Base-by-base conservation (phyloP, 2,113 vertebrate genomes). In the Setophaga kirtlandii region DNA sequence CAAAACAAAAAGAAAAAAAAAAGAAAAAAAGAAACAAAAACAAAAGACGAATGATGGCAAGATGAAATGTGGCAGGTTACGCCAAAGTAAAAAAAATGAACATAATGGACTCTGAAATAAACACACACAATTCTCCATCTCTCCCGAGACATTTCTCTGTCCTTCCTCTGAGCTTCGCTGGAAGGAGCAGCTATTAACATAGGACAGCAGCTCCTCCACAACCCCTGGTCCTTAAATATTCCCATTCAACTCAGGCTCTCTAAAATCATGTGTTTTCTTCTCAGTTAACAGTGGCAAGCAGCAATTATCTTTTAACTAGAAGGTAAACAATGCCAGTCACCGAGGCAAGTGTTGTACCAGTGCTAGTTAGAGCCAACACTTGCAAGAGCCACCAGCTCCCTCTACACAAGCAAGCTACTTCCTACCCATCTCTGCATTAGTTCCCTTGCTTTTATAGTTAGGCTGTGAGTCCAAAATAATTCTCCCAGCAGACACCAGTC, bases 41-140 rank as follows among this genome's bases (percentile, higher is more conserved):
- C 44, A 86, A 87, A 94, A 96, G 79, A 89, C 77, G 49, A 92
- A 49, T 96, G 97, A 97, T 75, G 95, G 91, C 95, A 83, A 88
- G 82, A 78, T 81, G 92, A 97, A 93, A 95, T 85, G 87, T 20
- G 95, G 93, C 92, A 92, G 59, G 63, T 73, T 31, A 83, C 6
- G 89, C 70, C 88, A 97, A 97, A 97, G 92, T 67, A 95, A 98
- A 97, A 97, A 96, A 96, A 92, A 85, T 70, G 82, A 96, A 89
- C 76, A 87, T 46, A 80, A 89, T 77, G 85, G 90, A 39, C 53
- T 87, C 87, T 47, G 65, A 91, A 76, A 88, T 71, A 69, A 67
- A 90, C 67, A 92, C 83, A 77, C 19, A 86, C 8, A 68, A 41
- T 77, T 87, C 76, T 93, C 92, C 90, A 96, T 94, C 86, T 94